These are phyloP conservation scores for Perodicticus potto DNA, from an alignment of 2,797 vertebrate species.

Conservation along the genomic window DNA sequence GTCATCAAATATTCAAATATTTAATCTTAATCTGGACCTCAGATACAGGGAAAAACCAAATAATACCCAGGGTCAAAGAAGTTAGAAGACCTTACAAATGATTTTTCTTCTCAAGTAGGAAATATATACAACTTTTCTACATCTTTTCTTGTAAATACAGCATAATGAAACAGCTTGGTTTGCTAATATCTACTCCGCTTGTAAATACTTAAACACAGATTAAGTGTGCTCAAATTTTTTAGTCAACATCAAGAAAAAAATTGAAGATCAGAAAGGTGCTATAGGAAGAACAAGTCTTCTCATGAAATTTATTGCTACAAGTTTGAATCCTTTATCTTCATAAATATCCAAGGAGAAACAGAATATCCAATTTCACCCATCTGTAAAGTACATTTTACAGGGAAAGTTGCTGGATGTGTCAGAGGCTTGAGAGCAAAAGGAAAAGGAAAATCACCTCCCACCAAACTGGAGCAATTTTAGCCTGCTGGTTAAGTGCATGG, in stretches of 20 bases:
- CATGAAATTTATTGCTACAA: not conserved
- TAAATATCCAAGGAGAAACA: not conserved
- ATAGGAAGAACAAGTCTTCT: not conserved
- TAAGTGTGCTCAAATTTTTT: slow-evolving; percentile 3
- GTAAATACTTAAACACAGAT: not conserved
- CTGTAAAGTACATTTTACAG: not conserved
- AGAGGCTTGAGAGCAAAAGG: not conserved
- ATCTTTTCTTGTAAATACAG: not conserved
- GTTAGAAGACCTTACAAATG: not conserved
- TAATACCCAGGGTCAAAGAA: not conserved
- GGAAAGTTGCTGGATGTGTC: not conserved
- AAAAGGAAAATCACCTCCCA: not conserved
- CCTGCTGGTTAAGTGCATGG: not conserved
- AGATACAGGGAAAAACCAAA: not conserved
- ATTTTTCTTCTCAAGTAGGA: slow-evolving; percentile 25
- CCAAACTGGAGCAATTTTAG: not conserved
- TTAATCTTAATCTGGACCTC: not conserved
- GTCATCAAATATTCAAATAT: slow-evolving; percentile 41
- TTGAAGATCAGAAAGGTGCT: not conserved
- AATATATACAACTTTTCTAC: not conserved
- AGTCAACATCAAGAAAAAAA: not conserved
- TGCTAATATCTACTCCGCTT: not conserved
- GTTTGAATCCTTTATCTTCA: not conserved
- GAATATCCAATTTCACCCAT: not conserved
- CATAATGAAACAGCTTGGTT: not conserved